Evolutionary conservation across 1,140 invertebrate genomes (phyloP).

Genomic region (Trichoplusia ni): DNA sequence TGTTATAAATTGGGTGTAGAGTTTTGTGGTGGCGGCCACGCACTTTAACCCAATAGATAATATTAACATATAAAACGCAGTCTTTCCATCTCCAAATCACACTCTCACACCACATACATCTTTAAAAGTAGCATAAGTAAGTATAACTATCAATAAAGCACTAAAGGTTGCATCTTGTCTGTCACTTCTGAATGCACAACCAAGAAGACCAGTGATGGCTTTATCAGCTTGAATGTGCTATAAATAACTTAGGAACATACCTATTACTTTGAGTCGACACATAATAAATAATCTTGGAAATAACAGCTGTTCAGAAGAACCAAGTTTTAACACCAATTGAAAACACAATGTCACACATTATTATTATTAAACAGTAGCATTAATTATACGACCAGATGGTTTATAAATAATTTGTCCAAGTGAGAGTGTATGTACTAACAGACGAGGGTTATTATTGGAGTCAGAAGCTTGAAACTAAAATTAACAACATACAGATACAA

Average conservation of each 20-base stretch:
- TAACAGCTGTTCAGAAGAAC: constrained; percentile 18
- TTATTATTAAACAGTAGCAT: no score
- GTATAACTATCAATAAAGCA: background rate
- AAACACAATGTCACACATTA: no score
- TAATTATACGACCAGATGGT: background rate
- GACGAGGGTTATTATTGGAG: constrained; percentile 26
- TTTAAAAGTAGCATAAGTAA: background rate
- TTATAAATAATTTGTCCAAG: constrained; percentile 16
- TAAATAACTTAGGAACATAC: constrained; percentile 55
- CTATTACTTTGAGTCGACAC: constrained; percentile 42
- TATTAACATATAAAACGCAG: constrained; percentile 36
- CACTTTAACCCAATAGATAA: constrained; percentile 52
- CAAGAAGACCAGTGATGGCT: constrained; percentile 29
- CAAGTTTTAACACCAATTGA: background rate
- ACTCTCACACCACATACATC: background rate
- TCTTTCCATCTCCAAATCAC: background rate
- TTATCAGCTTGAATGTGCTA: constrained; percentile 70
- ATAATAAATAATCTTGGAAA: constrained; percentile 52
- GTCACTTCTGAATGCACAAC: constrained; percentile 24
- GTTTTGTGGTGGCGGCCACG: constrained; percentile 74
- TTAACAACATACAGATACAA: constrained; percentile 17
- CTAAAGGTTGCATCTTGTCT: no score
- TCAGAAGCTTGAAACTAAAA: constrained; percentile 29
- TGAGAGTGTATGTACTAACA: constrained; percentile 12
- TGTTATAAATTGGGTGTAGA: constrained; percentile 53